Conservation (phyloP, 2,797 vertebrate genomes). For the Aselliscus stoliczkanus region DNA sequence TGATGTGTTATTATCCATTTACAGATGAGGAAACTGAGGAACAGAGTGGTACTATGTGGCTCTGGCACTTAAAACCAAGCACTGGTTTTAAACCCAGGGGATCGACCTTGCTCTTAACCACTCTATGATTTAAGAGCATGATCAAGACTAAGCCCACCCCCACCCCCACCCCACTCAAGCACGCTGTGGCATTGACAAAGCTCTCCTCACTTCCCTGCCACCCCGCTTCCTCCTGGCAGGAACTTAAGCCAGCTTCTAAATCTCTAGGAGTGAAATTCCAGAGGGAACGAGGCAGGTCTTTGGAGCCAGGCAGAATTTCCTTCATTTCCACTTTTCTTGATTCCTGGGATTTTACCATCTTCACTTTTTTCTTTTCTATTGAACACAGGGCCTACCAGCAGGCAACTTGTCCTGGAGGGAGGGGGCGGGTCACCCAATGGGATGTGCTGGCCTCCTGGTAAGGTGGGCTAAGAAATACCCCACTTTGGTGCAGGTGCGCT, state of each 20-base stretch:
- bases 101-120: background rate
- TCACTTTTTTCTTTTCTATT: background rate
- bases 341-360: background rate
- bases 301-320: background rate
- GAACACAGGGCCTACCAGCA: background rate
- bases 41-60: background rate
- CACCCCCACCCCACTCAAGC: too few species aligned
- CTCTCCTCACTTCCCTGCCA: fast-evolving
- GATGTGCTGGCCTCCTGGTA: background rate
- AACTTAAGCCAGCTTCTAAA: background rate
- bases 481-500: fast-evolving
- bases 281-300: background rate
- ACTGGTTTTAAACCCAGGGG: background rate
- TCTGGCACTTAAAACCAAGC: background rate
- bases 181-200: background rate
- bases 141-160: background rate
- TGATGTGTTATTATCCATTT: background rate
- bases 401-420: background rate
- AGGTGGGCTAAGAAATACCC: background rate
- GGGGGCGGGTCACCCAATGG: too few species aligned
- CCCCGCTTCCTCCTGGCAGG: background rate
- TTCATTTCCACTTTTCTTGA: background rate
- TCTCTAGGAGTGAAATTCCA: background rate
- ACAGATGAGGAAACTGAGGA: background rate
- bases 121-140: background rate